Conservation (phyloP, 1,140 invertebrate species). For the Polypedilum pembai region DNA sequence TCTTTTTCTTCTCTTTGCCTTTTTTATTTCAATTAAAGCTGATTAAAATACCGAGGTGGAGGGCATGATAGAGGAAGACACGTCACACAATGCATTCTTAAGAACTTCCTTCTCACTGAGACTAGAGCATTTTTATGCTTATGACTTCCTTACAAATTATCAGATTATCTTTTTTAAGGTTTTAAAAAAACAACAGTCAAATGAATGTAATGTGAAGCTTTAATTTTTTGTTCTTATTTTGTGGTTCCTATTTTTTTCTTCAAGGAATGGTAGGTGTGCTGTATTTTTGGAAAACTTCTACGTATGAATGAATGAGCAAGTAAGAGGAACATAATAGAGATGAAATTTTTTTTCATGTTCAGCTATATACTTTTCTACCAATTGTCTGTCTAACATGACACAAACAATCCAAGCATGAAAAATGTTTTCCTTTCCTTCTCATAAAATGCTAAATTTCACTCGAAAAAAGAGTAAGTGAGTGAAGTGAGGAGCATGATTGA, state of each 20-base stretch:
- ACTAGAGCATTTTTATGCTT: neutral
- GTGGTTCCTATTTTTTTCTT: neutral
- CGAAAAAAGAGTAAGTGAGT: neutral
- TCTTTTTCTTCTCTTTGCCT: neutral
- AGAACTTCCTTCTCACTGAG: neutral
- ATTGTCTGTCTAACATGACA: neutral
- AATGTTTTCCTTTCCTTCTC: neutral
- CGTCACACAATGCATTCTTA: neutral
- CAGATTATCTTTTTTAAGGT: neutral
- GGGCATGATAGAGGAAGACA: neutral
- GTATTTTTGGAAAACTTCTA: neutral
- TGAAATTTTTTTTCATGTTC: too few relatives aligned
- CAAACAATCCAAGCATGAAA: neutral
- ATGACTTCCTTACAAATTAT: constrained; percentile 7
- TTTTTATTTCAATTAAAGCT: constrained; percentile 10
- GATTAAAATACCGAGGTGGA: neutral
- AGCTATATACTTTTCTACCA: too few relatives aligned
- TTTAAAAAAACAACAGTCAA: neutral
- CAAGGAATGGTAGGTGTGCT: neutral
- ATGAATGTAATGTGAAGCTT: neutral
- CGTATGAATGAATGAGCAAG: neutral
- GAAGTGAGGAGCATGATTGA: neutral
- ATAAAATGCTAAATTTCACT: neutral
- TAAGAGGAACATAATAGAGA: neutral
- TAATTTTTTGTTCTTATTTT: neutral